phyloP scores from a whole-genome alignment of 2,797 vertebrate genomes.

The Danionella dracula region DNA sequence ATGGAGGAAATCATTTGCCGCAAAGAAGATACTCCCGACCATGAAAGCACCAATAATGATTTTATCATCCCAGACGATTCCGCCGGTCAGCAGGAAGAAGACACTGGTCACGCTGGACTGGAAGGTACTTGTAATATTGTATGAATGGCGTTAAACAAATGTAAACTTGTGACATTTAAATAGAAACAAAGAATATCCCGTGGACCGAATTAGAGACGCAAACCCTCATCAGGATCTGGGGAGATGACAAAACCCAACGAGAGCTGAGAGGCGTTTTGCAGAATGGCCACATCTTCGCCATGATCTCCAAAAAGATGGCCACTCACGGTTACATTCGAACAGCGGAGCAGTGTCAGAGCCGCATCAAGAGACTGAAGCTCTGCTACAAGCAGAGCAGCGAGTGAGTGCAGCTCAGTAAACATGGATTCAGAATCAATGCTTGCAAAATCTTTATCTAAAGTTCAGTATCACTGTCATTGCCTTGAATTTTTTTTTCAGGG shows the following conservation, averaged over 20 bases:
- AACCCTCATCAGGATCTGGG: conserved; percentile 66
- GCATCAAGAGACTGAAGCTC: conserved; percentile 64
- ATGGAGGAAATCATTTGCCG: conserved; percentile 55
- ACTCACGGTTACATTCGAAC: conserved; percentile 61
- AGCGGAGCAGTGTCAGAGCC: conserved; percentile 67
- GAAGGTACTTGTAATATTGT: conserved; percentile 34
- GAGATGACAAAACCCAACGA: conserved; percentile 57
- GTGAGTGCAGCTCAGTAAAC: not conserved
- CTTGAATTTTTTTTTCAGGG: conserved; percentile 12
- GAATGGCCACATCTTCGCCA: conserved; percentile 59
- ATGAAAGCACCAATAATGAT: conserved; percentile 57
- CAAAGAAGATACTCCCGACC: conserved; percentile 22
- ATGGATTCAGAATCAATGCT: too few species aligned
- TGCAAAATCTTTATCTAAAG: too few species aligned
- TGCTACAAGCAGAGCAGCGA: conserved; percentile 67
- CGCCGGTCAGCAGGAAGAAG: conserved; percentile 34
- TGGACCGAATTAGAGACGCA: conserved; percentile 68
- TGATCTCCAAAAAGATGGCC: conserved; percentile 62
- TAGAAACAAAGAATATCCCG: conserved; percentile 59
- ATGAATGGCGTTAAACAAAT: not conserved
- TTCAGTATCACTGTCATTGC: too few species aligned
- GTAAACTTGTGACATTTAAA: not conserved
- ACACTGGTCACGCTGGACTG: conserved; percentile 44
- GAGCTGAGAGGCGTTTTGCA: conserved; percentile 60
- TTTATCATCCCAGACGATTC: conserved; percentile 51